phyloP scores from a whole-genome alignment of 2,113 vertebrate genomes.

The Austrofundulus limnaeus region DNA sequence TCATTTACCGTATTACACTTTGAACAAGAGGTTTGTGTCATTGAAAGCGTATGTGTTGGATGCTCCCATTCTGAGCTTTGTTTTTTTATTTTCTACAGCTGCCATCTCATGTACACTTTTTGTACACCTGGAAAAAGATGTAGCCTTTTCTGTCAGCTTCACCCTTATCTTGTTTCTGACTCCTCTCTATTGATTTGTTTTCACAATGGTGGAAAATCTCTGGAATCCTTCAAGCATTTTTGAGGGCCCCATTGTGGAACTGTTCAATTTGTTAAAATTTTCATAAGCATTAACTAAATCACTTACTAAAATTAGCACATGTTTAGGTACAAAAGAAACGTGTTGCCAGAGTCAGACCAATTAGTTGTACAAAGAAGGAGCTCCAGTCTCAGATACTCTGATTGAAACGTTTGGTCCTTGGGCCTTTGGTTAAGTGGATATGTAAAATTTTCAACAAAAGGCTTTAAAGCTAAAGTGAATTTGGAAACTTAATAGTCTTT shows the following conservation, averaged over 20 bases:
- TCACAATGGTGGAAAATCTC: constrained; percentile 29
- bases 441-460: constrained; percentile 36
- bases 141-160: constrained; percentile 46
- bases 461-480: constrained; percentile 32
- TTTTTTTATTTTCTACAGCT: constrained; percentile 45
- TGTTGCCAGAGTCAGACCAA: no score
- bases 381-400: no score
- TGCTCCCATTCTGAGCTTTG: background rate
- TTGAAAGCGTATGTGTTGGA: constrained; percentile 21
- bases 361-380: no score
- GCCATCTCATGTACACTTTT: constrained; percentile 51
- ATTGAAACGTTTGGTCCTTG: no score
- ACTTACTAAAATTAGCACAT: no score
- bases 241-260: constrained; percentile 35
- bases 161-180: constrained; percentile 36
- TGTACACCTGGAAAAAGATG: constrained; percentile 8
- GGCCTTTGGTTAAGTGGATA: no score
- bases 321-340: no score
- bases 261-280: no score
- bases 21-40: constrained; percentile 27
- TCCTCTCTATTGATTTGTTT: constrained; percentile 17
- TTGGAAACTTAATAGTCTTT: constrained; percentile 3
- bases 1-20: constrained; percentile 28
- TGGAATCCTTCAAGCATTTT: constrained; percentile 46
- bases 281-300: constrained; percentile 42